Evolutionary conservation across 2,888 invertebrate species (phyloP).

Genomic region (Exocentrus adspersus): DNA sequence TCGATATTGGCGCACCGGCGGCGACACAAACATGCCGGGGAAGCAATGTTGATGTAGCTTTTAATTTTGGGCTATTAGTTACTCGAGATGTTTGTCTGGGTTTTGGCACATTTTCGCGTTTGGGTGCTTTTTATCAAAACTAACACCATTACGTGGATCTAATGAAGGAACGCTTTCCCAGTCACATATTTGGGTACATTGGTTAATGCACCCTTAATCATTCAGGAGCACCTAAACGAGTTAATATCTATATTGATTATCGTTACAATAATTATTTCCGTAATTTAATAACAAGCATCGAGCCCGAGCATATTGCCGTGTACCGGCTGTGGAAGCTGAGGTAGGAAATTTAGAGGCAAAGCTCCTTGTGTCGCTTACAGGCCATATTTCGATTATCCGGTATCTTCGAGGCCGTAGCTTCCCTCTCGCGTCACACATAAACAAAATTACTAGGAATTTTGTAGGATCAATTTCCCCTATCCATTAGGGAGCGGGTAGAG

Average conservation of each 20-base stretch:
- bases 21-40: constrained; percentile 12
- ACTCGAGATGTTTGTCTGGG: neutral
- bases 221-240: no score
- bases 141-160: no score
- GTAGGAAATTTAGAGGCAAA: constrained; percentile 22
- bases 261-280: neutral
- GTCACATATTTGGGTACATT: no score
- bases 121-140: no score
- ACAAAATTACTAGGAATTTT: constrained; percentile 62
- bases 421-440: constrained; percentile 45
- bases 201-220: no score
- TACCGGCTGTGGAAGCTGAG: neutral
- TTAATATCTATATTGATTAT: no score
- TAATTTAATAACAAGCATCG: neutral
- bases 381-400: constrained; percentile 45
- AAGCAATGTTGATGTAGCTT: constrained; percentile 9
- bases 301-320: constrained; percentile 1
- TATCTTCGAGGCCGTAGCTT: constrained; percentile 49
- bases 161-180: no score
- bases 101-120: no score
- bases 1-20: constrained; percentile 28
- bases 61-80: neutral
- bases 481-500: constrained; percentile 37
- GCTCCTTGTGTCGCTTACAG: constrained; percentile 37
- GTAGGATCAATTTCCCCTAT: constrained; percentile 48